Percentiles rank a stretch among this genome's conserved stretches.
Conservation (phyloP, 2,888 invertebrate species). For the Geotrupes spiniger region DNA sequence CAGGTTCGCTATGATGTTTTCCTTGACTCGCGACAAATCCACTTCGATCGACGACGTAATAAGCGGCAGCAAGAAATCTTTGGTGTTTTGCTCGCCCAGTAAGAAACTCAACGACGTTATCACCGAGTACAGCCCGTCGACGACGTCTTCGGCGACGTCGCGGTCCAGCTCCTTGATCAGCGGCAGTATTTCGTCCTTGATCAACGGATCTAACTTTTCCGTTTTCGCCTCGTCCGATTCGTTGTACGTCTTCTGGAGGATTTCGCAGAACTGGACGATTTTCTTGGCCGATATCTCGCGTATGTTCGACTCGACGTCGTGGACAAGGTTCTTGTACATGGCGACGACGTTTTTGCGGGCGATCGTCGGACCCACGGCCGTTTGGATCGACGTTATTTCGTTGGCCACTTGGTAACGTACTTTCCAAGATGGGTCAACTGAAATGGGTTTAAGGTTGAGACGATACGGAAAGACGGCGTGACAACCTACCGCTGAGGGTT, state of each 20-base stretch:
- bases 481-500: conserved; percentile 32
- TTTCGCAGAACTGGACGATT: conserved; percentile 35
- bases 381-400: conserved; percentile 36
- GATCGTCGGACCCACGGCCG: conserved; percentile 29
- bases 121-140: conserved; percentile 38
- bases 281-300: conserved; percentile 36
- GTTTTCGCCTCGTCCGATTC: conserved; percentile 18
- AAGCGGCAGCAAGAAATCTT: conserved; percentile 39
- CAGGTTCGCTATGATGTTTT: conserved; percentile 42
- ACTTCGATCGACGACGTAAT: conserved; percentile 38
- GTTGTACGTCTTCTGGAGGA: conserved; percentile 34
- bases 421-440: conserved; percentile 42
- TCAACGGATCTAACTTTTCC: conserved; percentile 38
- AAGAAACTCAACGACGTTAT: conserved; percentile 37
- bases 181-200: conserved; percentile 38
- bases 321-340: conserved; percentile 37
- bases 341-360: conserved; percentile 35
- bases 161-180: conserved; percentile 34
- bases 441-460: no score
- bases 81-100: conserved; percentile 37
- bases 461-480: no score
- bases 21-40: conserved; percentile 40
- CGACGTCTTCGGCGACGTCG: conserved; percentile 38
- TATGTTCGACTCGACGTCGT: conserved; percentile 39
- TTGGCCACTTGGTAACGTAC: conserved; percentile 38